A percentile compares a stretch with the other conserved stretches of the same genome.
Conservation (phyloP, 2,113 vertebrate species). For the Ariopsis seemanni region DNA sequence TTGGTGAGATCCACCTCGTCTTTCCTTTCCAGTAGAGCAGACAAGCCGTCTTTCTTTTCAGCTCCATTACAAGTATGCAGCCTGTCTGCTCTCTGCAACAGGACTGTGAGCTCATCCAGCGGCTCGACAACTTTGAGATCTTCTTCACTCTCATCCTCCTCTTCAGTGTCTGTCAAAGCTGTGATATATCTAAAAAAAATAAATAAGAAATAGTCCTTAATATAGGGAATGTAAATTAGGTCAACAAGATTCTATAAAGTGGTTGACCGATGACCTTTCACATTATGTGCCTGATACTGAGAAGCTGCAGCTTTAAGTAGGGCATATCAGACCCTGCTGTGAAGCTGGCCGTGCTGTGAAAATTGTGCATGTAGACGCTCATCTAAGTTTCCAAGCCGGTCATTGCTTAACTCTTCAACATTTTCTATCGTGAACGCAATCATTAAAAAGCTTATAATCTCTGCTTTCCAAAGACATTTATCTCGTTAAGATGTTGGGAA, state of each 20-base stretch:
- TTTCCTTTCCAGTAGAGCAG: slow-evolving; percentile 76
- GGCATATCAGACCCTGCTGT: no score
- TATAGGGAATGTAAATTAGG: background rate
- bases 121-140: slow-evolving; percentile 11
- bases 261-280: background rate
- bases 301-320: background rate
- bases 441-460: no score
- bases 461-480: no score
- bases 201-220: background rate
- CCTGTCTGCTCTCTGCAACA: slow-evolving; percentile 78
- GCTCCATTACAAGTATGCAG: slow-evolving; percentile 75
- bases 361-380: no score
- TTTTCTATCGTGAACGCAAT: no score
- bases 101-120: slow-evolving; percentile 66
- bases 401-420: no score
- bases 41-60: slow-evolving; percentile 79
- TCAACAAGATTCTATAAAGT: background rate
- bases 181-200: slow-evolving; percentile 87
- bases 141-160: slow-evolving; percentile 75
- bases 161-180: slow-evolving; percentile 90
- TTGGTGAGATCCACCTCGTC: slow-evolving; percentile 74
- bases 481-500: no score
- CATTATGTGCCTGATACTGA: background rate
- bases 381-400: no score
- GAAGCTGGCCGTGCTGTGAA: no score